Evolutionary conservation across 2,888 invertebrate species (phyloP).

Genomic region (Taenaris catops): DNA sequence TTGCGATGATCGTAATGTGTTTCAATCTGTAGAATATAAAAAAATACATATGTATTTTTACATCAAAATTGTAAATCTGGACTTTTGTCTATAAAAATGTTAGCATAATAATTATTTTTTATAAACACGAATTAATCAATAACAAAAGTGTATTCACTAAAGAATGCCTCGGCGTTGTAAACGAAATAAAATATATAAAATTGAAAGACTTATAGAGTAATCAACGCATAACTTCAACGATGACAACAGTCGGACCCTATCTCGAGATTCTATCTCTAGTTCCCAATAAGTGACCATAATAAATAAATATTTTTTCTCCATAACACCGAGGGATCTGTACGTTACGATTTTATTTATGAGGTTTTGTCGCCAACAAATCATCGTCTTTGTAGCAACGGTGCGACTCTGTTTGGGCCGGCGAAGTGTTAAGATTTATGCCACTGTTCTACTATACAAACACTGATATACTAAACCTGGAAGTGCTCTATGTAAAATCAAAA

Average conservation of each 20-base stretch:
- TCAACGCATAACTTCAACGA: slow-evolving; percentile 22
- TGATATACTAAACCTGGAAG: slow-evolving; percentile 24
- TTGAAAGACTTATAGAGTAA: slow-evolving; percentile 8
- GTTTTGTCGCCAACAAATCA: slow-evolving; percentile 61
- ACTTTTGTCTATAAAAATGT: no score
- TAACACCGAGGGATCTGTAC: slow-evolving; percentile 34
- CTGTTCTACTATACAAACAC: slow-evolving; percentile 12
- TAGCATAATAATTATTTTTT: not conserved
- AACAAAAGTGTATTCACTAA: not conserved
- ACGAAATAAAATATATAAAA: slow-evolving; percentile 5
- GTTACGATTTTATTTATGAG: slow-evolving; percentile 49
- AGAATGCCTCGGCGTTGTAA: slow-evolving; percentile 4
- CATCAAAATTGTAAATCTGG: no score
- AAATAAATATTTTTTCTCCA: slow-evolving; percentile 57
- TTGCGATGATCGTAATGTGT: no score
- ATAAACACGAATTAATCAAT: not conserved
- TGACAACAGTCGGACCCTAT: slow-evolving; percentile 22
- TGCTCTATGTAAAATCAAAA: no score
- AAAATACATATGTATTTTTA: no score
- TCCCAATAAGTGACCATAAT: slow-evolving; percentile 43
- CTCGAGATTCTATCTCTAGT: slow-evolving; percentile 35
- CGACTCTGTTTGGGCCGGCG: slow-evolving; percentile 47
- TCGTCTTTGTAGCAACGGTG: slow-evolving; percentile 40
- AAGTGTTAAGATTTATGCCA: slow-evolving; percentile 60
- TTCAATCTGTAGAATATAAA: no score